These are phyloP conservation scores for Otus sunia DNA, from an alignment of 2,113 vertebrate genomes.

Conservation along the genomic window DNA sequence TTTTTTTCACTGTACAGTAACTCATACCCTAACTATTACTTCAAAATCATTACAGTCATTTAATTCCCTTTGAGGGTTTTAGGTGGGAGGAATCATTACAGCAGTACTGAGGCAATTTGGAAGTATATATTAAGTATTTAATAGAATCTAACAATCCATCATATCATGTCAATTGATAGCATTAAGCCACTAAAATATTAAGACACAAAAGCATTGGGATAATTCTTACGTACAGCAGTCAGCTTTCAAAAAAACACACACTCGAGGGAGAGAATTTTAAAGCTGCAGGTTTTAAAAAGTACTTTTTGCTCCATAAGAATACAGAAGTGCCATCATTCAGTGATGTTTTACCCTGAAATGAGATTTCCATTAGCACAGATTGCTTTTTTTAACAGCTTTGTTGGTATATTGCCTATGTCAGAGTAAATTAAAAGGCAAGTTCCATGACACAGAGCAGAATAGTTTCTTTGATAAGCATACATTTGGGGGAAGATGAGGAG, in stretches of 20 bases:
- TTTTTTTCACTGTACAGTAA: not conserved
- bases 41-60: not conserved
- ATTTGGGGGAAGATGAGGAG: not conserved
- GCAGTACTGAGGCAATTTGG: not conserved
- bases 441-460: not conserved
- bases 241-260: not conserved
- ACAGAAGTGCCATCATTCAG: not conserved
- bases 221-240: not conserved
- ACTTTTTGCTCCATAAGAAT: not conserved
- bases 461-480: not conserved
- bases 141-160: conserved; percentile 8
- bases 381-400: not conserved
- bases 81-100: conserved; percentile 33
- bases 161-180: conserved; percentile 12
- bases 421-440: not conserved
- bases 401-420: not conserved
- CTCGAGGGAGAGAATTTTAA: not conserved
- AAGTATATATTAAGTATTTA: conserved; percentile 37
- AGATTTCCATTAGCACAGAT: not conserved
- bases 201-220: conserved; percentile 7
- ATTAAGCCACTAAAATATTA: conserved; percentile 32
- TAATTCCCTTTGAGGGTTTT: conserved; percentile 24
- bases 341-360: not conserved
- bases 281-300: not conserved
- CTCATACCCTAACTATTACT: not conserved